Evolutionary conservation across 92 coral and sea anemone species (phyloP), one percentile per base, ranked within the genome.

Genomic region (Parazoanthus swiftii): DNA sequence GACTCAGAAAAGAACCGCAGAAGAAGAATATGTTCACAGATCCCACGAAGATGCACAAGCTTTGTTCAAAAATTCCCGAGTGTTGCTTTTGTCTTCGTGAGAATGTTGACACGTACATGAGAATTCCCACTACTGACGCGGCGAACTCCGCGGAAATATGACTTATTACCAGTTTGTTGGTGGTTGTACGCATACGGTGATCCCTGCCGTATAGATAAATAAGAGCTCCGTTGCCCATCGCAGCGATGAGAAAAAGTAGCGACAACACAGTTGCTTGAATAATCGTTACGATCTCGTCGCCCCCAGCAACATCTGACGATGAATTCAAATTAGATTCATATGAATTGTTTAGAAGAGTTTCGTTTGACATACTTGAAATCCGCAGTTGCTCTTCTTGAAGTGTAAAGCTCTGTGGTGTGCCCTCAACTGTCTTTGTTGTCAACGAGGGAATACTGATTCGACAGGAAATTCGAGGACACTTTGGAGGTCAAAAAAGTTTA

Each of bases 151-250:
- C 92, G 2, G 88, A 71, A 51, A 90, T 94, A 48, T 94, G 97
- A 81, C 95, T 92, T 33, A 94, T 90, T 5, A 94, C 97, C 39
- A 94, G 72, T 80, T 89, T 86, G 56, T 94, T 94, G 9, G 97
- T 94, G 6, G 95, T 85, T 5, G 97, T 94, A 16, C 86, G 89
- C 97, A 94, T 94, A 35, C 95, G 92, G 71, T 94, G 85, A 51
- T 94, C 97, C 8, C 93, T 83, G 18, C 89, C 83, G 25, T 92
- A 94, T 21, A 91, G 93, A 81, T 88, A 90, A 71, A 92, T 88
- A 38, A 94, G 74, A 36, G 90, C 78, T 16, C 97, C 97, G 54
- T 94, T 94, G 15, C 93, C 95, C 0, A 88, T 50, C 39, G 91
- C 80, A 21, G 92, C 95, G 59, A 92, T 87, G 70, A 92, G 68